These are phyloP conservation scores for Oostethus manadensis DNA, from an alignment of 2,113 vertebrate species.

Conservation along the genomic window DNA sequence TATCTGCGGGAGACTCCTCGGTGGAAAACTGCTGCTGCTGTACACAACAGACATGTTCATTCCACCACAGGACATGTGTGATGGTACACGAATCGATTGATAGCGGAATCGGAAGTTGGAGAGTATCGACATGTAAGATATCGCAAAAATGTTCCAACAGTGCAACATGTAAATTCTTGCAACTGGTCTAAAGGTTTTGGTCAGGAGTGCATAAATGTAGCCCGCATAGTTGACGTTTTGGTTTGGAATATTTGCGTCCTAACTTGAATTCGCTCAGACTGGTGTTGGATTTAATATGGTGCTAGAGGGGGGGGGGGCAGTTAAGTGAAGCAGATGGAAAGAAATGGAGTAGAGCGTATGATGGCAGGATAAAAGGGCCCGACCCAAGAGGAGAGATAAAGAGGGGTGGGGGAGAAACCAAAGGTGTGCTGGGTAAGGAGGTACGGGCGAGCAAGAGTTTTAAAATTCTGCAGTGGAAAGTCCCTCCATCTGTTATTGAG, in stretches of 20 bases:
- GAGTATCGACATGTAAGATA: too few species aligned
- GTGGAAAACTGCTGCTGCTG: too few species aligned
- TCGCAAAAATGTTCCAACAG: neutral
- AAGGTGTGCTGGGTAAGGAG: conserved; percentile 2
- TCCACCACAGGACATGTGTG: too few species aligned
- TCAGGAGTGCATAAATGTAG: too few species aligned
- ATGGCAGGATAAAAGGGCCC: conserved; percentile 55
- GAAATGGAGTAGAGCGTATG: conserved; percentile 50
- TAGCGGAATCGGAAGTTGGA: too few species aligned
- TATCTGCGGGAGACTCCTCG: too few species aligned
- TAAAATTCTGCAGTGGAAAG: conserved; percentile 65
- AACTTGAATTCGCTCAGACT: conserved; percentile 41
- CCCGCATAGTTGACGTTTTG: too few species aligned
- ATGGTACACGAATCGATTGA: too few species aligned
- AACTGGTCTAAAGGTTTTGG: too few species aligned
- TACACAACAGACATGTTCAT: too few species aligned
- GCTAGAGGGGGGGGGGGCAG: conserved; percentile 37
- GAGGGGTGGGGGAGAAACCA: conserved; percentile 33
- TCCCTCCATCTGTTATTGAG: conserved; percentile 66
- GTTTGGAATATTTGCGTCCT: too few species aligned
- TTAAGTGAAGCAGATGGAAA: conserved; percentile 62
- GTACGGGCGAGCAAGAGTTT: conserved; percentile 39
- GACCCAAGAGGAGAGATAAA: conserved; percentile 43
- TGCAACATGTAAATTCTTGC: too few species aligned
- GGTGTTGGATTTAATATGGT: conserved; percentile 45